These are phyloP conservation scores for Eugnorisma glareosa DNA, from an alignment of 2,888 invertebrate genomes.

Conservation along the genomic window DNA sequence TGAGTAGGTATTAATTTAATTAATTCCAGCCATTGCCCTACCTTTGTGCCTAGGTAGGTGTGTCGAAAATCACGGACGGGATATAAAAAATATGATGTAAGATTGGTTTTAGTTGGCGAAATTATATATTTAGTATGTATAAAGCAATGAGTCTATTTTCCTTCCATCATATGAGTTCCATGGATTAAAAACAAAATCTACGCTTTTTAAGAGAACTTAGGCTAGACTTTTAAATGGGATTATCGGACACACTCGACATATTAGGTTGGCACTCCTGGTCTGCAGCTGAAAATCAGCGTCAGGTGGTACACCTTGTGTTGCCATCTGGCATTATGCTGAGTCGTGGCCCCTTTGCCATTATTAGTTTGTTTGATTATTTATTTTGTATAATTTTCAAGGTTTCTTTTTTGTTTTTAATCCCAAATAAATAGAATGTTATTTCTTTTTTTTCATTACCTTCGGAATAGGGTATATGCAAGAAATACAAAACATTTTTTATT, in stretches of 20 bases:
- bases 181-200: not conserved
- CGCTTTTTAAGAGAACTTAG: not conserved
- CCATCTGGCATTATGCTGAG: too few species aligned
- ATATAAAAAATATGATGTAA: constrained; percentile 8
- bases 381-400: too few species aligned
- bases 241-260: not conserved
- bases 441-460: too few species aligned
- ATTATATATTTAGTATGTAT: not conserved
- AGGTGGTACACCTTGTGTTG: too few species aligned
- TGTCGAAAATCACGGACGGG: constrained; percentile 1
- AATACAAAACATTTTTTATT: too few species aligned
- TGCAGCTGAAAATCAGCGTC: too few species aligned
- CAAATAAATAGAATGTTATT: too few species aligned
- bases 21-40: not conserved
- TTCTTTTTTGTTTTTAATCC: too few species aligned
- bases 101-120: not conserved
- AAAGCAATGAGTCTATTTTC: not conserved
- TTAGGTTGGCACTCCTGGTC: too few species aligned
- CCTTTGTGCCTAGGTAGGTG: constrained; percentile 37
- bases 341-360: too few species aligned
- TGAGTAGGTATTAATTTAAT: constrained; percentile 5
- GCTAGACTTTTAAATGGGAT: not conserved
- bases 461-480: too few species aligned
- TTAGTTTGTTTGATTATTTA: too few species aligned
- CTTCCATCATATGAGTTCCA: not conserved